Conservation (phyloP, 2,888 invertebrate genomes). For the Stenolophus ochropezus region DNA sequence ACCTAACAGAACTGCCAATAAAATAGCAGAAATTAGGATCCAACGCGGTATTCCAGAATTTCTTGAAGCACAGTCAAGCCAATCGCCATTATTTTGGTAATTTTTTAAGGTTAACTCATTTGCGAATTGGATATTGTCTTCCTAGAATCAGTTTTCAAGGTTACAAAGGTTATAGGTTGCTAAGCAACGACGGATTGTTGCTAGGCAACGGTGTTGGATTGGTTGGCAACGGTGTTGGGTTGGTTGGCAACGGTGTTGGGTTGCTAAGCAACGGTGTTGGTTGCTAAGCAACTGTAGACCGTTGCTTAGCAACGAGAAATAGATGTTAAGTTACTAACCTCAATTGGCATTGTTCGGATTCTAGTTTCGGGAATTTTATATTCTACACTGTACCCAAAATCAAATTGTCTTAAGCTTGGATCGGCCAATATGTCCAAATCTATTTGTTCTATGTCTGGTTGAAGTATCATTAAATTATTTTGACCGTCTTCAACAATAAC, state of each 20-base stretch:
- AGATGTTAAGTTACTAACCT: conserved; percentile 38
- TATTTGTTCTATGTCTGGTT: conserved; percentile 68
- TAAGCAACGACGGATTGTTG: too few species aligned
- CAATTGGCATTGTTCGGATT: conserved; percentile 70
- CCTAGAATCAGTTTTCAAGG: too few species aligned
- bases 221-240: too few species aligned
- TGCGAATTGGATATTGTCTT: neutral
- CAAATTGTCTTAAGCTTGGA: conserved; percentile 69
- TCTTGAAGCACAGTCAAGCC: conserved; percentile 71
- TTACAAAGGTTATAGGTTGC: too few species aligned
- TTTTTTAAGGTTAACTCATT: conserved; percentile 32
- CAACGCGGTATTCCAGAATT: conserved; percentile 75
- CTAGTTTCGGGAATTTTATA: conserved; percentile 71
- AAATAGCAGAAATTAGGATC: conserved; percentile 71
- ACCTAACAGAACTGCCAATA: conserved; percentile 73
- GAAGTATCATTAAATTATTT: conserved; percentile 61
- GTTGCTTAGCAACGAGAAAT: neutral
- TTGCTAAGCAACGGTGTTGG: too few species aligned
- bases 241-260: too few species aligned
- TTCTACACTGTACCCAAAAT: conserved; percentile 68
- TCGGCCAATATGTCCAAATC: conserved; percentile 69
- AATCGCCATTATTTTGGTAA: conserved; percentile 63
- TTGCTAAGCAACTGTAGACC: too few species aligned
- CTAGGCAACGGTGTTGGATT: too few species aligned
- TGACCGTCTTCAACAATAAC: conserved; percentile 63